A percentile compares a stretch with the other conserved stretches of the same genome.
Conservation (phyloP, 2,113 vertebrate species). For the Acrocephalus arundinaceus region DNA sequence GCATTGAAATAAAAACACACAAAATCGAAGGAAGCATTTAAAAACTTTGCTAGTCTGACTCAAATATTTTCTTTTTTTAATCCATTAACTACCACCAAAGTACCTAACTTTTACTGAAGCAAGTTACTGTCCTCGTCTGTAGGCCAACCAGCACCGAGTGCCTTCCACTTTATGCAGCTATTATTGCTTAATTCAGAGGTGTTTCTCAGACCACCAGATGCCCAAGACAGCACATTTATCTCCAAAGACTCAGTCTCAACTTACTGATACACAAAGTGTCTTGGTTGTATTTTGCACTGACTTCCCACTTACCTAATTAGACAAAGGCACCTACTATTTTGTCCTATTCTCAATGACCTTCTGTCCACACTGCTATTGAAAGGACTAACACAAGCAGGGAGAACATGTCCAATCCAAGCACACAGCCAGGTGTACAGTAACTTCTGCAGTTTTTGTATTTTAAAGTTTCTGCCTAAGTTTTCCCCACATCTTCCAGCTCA, state of each 20-base stretch:
- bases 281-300: background rate
- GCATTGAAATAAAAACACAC: background rate
- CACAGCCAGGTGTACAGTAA: background rate
- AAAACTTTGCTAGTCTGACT: background rate
- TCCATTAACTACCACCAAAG: background rate
- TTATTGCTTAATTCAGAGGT: background rate
- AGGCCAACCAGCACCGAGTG: fast-evolving
- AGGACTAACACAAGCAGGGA: background rate
- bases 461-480: background rate
- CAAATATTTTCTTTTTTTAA: background rate
- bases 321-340: background rate
- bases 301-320: background rate
- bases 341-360: background rate
- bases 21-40: background rate
- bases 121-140: background rate
- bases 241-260: background rate
- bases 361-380: background rate
- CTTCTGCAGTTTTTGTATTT: slow-evolving; percentile 1
- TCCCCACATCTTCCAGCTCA: background rate
- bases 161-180: background rate
- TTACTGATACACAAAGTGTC: background rate
- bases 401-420: background rate
- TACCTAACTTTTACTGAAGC: background rate
- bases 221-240: background rate
- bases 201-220: background rate